Evolutionary conservation across 2,888 invertebrate species (phyloP).

Genomic region (Harmothoe impar): DNA sequence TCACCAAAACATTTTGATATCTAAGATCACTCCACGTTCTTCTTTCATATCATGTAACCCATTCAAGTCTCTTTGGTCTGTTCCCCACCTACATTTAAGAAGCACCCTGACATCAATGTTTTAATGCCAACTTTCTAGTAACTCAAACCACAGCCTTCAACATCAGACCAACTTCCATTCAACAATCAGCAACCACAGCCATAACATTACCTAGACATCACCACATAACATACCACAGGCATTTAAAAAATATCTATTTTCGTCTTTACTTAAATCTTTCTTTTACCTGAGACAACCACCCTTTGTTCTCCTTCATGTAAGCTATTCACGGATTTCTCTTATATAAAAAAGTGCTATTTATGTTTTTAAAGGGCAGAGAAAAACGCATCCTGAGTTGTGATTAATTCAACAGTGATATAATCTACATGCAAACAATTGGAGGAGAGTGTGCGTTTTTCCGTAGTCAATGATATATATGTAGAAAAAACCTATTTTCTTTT

Average conservation of each 20-base stretch:
- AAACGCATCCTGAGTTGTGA: neutral
- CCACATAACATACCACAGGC: neutral
- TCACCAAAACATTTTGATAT: too few species aligned
- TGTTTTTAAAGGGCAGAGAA: neutral
- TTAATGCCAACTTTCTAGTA: neutral
- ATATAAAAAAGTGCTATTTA: neutral
- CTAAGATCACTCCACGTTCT: too few species aligned
- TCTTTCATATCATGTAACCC: neutral
- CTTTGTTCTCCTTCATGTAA: conserved; percentile 3
- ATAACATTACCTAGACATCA: neutral
- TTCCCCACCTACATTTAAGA: neutral
- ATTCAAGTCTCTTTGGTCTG: neutral
- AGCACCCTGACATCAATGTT: neutral
- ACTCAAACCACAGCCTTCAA: conserved; percentile 34
- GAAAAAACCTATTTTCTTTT: neutral
- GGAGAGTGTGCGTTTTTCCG: neutral
- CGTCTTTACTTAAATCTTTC: neutral
- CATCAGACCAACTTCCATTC: conserved; percentile 6
- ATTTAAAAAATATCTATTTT: neutral
- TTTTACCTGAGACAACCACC: conserved; percentile 21
- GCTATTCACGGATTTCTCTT: conserved; percentile 12
- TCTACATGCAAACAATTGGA: neutral
- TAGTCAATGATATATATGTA: neutral
- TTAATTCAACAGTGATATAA: conserved; percentile 1
- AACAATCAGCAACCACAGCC: neutral